These are phyloP conservation scores for Phalacrocorax brasilianus DNA, from an alignment of 2,113 vertebrate genomes.

Conservation along the genomic window DNA sequence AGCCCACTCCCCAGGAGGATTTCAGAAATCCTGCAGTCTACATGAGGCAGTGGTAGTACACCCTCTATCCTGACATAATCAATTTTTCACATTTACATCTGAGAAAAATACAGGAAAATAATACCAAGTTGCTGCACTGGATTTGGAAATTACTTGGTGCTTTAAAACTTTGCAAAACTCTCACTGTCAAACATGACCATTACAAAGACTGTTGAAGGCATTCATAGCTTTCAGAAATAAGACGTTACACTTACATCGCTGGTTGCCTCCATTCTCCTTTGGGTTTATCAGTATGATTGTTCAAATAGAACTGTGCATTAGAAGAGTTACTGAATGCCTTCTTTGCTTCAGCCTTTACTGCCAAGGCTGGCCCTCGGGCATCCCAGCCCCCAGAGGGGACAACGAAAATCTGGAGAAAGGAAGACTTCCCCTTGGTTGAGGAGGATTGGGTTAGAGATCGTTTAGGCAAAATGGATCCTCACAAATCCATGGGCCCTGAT, in stretches of 20 bases:
- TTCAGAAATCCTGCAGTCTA: conserved; percentile 23
- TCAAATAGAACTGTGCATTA: not conserved
- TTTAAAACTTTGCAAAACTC: not conserved
- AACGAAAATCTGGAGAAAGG: no score
- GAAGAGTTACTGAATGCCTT: no score
- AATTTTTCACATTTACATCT: not conserved
- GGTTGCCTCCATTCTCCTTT: not conserved
- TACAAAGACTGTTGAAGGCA: not conserved
- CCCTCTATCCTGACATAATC: not conserved
- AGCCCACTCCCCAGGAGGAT: conserved; percentile 7
- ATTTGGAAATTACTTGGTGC: not conserved
- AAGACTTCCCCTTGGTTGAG: no score
- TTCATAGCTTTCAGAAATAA: not conserved
- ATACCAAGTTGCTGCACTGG: not conserved
- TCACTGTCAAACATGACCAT: not conserved
- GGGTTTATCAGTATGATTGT: not conserved
- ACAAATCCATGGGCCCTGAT: no score
- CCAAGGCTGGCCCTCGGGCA: no score
- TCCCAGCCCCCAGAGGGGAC: no score
- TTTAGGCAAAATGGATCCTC: no score
- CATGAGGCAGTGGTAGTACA: not conserved
- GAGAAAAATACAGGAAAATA: conserved; percentile 10
- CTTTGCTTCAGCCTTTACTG: no score
- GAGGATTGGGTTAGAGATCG: no score
- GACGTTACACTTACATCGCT: not conserved